These are phyloP conservation scores for Equus przewalskii DNA, from an alignment of 2,113 vertebrate genomes.

Conservation along the genomic window DNA sequence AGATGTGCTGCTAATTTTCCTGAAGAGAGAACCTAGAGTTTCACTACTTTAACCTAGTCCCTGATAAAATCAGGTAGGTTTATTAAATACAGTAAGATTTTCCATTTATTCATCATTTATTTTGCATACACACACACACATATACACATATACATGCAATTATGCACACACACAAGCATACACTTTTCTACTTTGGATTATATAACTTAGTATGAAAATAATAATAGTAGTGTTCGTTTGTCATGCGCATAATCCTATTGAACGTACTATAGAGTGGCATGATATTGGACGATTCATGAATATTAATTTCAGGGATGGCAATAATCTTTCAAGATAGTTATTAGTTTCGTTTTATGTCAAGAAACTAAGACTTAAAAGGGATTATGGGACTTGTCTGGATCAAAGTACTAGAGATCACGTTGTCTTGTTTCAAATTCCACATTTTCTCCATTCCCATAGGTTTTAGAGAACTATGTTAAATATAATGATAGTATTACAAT, in stretches of 20 bases:
- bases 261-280: neutral
- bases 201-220: neutral
- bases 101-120: neutral
- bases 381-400: neutral
- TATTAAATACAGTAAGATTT: neutral
- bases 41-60: neutral
- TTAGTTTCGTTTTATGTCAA: neutral
- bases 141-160: neutral
- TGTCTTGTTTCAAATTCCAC: neutral
- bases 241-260: neutral
- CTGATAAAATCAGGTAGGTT: neutral
- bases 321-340: slow-evolving; percentile 1
- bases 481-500: neutral
- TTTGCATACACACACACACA: neutral
- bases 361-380: neutral
- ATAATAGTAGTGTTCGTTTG: neutral
- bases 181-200: neutral
- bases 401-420: neutral
- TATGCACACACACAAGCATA: neutral
- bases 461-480: neutral
- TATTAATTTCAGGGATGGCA: neutral
- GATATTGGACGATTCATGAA: neutral
- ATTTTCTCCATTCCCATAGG: neutral
- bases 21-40: neutral
- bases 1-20: neutral